Conservation (phyloP, 2,113 vertebrate genomes). For the Leiothrix lutea region DNA sequence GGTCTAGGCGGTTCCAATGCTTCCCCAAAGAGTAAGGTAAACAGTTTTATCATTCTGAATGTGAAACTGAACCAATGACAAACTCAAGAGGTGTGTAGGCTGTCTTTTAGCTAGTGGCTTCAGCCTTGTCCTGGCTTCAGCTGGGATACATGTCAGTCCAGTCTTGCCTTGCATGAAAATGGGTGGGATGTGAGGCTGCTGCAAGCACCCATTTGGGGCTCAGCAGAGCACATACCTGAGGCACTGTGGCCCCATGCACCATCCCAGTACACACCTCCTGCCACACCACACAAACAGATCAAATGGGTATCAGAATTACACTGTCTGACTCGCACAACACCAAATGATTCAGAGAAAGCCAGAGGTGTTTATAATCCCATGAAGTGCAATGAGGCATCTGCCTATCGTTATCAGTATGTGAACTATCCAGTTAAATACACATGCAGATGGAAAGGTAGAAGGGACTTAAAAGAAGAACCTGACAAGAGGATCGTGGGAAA, state of each 20-base stretch:
- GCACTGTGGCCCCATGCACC: background rate
- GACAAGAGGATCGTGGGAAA: background rate
- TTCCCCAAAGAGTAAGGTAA: background rate
- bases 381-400: background rate
- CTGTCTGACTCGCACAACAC: background rate
- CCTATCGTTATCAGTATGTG: background rate
- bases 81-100: background rate
- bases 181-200: background rate
- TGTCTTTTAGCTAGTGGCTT: background rate
- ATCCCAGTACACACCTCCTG: background rate
- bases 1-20: background rate
- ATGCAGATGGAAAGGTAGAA: background rate
- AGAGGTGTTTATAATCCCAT: background rate
- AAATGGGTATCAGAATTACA: background rate
- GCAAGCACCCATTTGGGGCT: background rate
- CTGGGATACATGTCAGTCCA: background rate
- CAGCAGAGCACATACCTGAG: background rate
- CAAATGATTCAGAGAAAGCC: background rate
- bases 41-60: background rate
- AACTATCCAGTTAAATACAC: background rate
- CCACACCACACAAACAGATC: background rate
- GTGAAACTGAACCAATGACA: background rate
- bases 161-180: background rate
- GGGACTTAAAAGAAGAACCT: background rate
- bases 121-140: background rate